Conservation (phyloP, 2,113 vertebrate species). For the Xiphias gladius region DNA sequence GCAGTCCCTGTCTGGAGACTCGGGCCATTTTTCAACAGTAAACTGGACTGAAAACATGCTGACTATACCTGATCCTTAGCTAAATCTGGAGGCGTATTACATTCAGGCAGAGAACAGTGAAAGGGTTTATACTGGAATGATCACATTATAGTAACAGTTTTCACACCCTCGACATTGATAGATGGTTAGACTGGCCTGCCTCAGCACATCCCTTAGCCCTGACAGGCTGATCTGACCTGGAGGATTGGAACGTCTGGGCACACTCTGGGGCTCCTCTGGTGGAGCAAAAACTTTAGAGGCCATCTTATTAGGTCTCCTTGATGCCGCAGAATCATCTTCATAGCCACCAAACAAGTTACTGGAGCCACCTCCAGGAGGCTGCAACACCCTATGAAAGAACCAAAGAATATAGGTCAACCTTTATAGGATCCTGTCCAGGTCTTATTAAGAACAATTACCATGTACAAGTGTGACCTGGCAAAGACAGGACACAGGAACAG, state of each 20-base stretch:
- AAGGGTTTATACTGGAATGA: slow-evolving; percentile 11
- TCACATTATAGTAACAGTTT: slow-evolving; percentile 44
- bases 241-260: slow-evolving; percentile 91
- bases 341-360: slow-evolving; percentile 89
- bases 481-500: background rate
- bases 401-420: background rate
- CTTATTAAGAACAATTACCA: background rate
- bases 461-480: background rate
- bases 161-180: slow-evolving; percentile 44
- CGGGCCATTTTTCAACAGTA: background rate
- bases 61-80: background rate
- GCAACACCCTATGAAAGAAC: slow-evolving; percentile 84
- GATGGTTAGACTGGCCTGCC: slow-evolving; percentile 15
- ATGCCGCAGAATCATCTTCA: slow-evolving; percentile 85
- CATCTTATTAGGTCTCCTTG: slow-evolving; percentile 89
- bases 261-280: slow-evolving; percentile 85
- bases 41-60: slow-evolving; percentile 2
- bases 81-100: slow-evolving; percentile 18
- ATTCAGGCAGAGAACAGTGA: background rate
- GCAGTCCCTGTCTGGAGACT: background rate
- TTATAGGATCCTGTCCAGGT: background rate
- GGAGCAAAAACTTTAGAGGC: slow-evolving; percentile 91
- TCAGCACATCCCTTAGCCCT: slow-evolving; percentile 28
- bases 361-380: slow-evolving; percentile 92
- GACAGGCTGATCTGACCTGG: slow-evolving; percentile 86